Evolutionary conservation across 2,888 invertebrate species (phyloP), one percentile per base, ranked within the genome.

Genomic region (Tetanocera ferruginea): DNA sequence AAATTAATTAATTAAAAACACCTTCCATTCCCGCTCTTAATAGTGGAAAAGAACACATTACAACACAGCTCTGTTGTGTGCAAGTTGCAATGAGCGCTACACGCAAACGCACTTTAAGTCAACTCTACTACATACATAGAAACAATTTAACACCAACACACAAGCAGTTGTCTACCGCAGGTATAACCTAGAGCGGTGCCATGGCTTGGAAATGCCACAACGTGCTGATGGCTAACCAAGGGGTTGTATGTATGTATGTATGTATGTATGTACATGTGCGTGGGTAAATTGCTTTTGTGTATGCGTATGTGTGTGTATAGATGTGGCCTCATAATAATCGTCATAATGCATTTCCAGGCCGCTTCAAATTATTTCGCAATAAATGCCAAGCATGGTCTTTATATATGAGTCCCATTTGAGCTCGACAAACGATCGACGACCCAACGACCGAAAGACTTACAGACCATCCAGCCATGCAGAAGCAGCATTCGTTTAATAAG

Each of bases 311-410:
- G 8, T 5, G n/a, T 69, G 71, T 25, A 3, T 51, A 17, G 37
- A 11, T 71, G 19, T 19, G 52, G 52, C 66, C 23, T 60, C 43
- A 62, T 60, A 62, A 73, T 73, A 60, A 73, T 37, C 62, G 49
- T 17, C 73, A 51, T 73, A 64, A 52, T 75, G 75, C 66, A 55
- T 66, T 66, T 34, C 64, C 75, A 55, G 31, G 66, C 64, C 31
- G 75, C 75, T 31, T 75, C 75, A 66, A 66, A 75, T 66, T 75
- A 75, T 75, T 52, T 75, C 55, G 64, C 66, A 66, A 75, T 75
- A 75, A 66, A 75, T 75, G 75, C 66, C 75, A 75, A 43, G 52
- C 75, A 19, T 17, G 52, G 28, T n/a, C 51, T 34, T 19, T 66
- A 64, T 75, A 52, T 52, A 66, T 52, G 55, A 31, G 25, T 66